Evolutionary conservation across 1,140 invertebrate genomes (phyloP).

Genomic region (Hestina assimilis): DNA sequence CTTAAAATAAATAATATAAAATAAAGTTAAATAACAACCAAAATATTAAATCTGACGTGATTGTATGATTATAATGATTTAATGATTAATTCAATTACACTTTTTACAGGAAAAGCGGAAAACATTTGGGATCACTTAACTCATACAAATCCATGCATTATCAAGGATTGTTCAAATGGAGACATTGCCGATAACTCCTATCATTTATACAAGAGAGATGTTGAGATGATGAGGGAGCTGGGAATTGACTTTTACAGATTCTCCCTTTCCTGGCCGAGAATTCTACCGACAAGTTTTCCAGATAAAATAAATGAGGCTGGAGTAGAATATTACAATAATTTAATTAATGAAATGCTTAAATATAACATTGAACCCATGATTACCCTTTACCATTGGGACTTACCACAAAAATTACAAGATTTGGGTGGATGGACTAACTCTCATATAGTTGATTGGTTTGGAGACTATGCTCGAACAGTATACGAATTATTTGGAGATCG

Average conservation of each 20-base stretch:
- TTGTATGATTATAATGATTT: too few species aligned
- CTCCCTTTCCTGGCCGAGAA: slow-evolving; percentile 82
- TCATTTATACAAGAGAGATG: slow-evolving; percentile 46
- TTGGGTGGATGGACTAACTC: slow-evolving; percentile 83
- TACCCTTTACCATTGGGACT: slow-evolving; percentile 83
- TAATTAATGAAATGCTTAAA: slow-evolving; percentile 80
- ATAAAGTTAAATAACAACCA: too few species aligned
- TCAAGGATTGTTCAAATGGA: slow-evolving; percentile 37
- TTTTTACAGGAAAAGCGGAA: slow-evolving; percentile 36
- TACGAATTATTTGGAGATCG: slow-evolving; percentile 80
- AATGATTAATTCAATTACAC: too few species aligned
- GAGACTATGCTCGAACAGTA: slow-evolving; percentile 79
- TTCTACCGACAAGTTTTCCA: slow-evolving; percentile 81
- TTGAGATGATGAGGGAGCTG: slow-evolving; percentile 53
- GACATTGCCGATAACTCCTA: slow-evolving; percentile 49
- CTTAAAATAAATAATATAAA: too few species aligned
- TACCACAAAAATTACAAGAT: slow-evolving; percentile 80
- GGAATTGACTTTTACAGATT: slow-evolving; percentile 78
- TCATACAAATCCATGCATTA: slow-evolving; percentile 37
- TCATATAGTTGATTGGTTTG: slow-evolving; percentile 80
- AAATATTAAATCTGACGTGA: too few species aligned
- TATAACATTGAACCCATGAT: slow-evolving; percentile 79
- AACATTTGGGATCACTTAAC: slow-evolving; percentile 76
- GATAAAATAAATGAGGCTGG: slow-evolving; percentile 79
- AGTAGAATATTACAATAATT: slow-evolving; percentile 81